phyloP scores from a whole-genome alignment of 2,797 vertebrate genomes.

The Lindbergichthys nudifrons region DNA sequence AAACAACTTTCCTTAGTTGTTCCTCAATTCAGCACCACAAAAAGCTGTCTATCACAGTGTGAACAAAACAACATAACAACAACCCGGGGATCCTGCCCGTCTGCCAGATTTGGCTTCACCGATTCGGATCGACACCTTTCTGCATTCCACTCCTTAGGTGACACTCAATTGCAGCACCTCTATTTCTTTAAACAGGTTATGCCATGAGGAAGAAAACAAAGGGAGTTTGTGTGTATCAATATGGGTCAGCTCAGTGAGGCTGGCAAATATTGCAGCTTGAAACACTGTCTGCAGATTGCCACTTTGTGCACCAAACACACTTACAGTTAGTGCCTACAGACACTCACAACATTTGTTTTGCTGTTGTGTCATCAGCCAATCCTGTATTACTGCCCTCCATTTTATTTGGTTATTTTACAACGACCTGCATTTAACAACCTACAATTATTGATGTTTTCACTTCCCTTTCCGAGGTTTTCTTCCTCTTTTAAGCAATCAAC shows the following conservation, averaged over 20 bases:
- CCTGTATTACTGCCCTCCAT: background rate
- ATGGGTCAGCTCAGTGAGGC: background rate
- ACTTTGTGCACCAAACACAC: background rate
- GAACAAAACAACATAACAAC: background rate
- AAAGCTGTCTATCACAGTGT: background rate
- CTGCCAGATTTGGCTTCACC: background rate
- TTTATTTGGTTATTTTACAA: background rate
- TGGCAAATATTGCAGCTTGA: conserved; percentile 1
- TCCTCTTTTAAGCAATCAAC: conserved; percentile 8
- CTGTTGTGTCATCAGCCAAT: background rate
- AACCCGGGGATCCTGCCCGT: background rate
- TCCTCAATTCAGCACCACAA: background rate
- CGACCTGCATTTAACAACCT: background rate
- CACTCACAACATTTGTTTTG: background rate
- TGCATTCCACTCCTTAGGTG: background rate
- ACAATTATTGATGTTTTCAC: conserved; percentile 21
- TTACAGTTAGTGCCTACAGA: background rate
- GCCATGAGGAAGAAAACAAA: background rate
- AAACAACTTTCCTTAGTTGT: background rate
- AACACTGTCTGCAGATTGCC: background rate
- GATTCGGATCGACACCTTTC: background rate
- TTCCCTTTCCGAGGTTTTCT: conserved; percentile 15
- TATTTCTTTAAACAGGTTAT: background rate
- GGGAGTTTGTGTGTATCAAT: background rate
- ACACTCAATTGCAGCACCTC: background rate